Conservation (phyloP, 2,797 vertebrate genomes). For the Champsocephalus gunnari region DNA sequence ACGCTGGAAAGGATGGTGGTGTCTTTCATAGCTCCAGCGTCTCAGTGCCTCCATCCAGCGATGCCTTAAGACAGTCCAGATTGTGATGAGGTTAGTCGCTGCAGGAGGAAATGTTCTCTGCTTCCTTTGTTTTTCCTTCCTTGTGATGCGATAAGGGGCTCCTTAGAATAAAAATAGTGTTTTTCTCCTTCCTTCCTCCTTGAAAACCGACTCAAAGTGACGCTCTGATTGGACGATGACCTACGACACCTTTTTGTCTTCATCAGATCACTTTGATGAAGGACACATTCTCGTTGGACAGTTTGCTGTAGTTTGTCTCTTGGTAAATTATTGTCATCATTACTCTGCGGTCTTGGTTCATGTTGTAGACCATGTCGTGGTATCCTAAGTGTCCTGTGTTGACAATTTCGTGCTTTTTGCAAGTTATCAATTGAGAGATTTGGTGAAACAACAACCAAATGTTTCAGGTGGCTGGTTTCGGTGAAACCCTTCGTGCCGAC, state of each 20-base stretch:
- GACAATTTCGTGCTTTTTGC: background rate
- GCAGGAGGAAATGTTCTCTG: constrained; percentile 22
- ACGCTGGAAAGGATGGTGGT: constrained; percentile 48
- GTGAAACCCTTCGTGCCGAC: too few species aligned
- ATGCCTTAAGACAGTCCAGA: constrained; percentile 20
- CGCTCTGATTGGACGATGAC: constrained; percentile 36
- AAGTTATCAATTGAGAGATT: constrained; percentile 4
- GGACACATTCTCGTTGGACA: constrained; percentile 4
- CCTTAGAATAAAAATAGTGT: constrained; percentile 26
- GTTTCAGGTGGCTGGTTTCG: too few species aligned
- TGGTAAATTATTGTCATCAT: background rate
- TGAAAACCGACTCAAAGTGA: constrained; percentile 11
- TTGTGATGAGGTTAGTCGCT: constrained; percentile 29
- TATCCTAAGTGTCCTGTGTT: background rate
- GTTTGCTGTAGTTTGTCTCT: background rate
- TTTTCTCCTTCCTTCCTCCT: constrained; percentile 6
- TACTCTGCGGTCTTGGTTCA: constrained; percentile 12
- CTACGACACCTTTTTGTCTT: constrained; percentile 16
- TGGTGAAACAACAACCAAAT: background rate
- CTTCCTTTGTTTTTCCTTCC: background rate
- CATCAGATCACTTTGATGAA: constrained; percentile 28
- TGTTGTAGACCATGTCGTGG: background rate
- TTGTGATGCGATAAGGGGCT: constrained; percentile 17
- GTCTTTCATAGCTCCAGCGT: constrained; percentile 45
- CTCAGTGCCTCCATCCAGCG: constrained; percentile 40